Conservation (phyloP, 2,797 vertebrate genomes). For the Muscicapa comitata region DNA sequence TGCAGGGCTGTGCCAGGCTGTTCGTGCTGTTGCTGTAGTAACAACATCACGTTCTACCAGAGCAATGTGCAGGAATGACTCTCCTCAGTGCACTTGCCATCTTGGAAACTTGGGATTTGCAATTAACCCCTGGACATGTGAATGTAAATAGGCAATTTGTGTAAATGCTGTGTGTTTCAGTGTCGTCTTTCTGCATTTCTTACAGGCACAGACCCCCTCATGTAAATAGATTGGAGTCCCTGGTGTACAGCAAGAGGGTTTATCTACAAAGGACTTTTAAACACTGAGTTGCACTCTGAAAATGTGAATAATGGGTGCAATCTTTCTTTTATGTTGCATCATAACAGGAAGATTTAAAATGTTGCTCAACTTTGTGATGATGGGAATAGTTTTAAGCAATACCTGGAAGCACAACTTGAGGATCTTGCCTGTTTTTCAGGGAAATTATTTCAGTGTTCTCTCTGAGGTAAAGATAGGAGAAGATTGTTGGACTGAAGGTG, state of each 20-base stretch:
- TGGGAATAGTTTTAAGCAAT: background rate
- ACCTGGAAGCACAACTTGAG: background rate
- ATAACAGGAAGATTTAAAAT: background rate
- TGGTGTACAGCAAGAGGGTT: background rate
- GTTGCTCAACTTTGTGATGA: background rate
- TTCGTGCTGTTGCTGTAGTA: constrained; percentile 28
- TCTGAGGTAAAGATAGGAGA: background rate
- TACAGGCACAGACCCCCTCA: background rate
- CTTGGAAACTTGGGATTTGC: background rate
- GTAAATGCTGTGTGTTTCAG: background rate
- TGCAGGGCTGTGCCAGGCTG: background rate
- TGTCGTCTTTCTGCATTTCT: background rate
- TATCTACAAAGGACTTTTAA: background rate
- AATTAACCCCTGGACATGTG: background rate
- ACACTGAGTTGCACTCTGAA: background rate
- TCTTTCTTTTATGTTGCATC: background rate
- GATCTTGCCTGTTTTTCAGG: background rate
- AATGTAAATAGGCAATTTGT: background rate
- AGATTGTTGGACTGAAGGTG: background rate
- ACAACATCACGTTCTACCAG: background rate
- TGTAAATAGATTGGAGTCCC: background rate
- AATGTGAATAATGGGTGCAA: background rate
- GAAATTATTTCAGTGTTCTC: background rate
- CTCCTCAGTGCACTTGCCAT: background rate
- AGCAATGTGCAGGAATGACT: background rate